Evolutionary conservation across 1,140 invertebrate species (phyloP).

Genomic region (Trichonephila inaurata): DNA sequence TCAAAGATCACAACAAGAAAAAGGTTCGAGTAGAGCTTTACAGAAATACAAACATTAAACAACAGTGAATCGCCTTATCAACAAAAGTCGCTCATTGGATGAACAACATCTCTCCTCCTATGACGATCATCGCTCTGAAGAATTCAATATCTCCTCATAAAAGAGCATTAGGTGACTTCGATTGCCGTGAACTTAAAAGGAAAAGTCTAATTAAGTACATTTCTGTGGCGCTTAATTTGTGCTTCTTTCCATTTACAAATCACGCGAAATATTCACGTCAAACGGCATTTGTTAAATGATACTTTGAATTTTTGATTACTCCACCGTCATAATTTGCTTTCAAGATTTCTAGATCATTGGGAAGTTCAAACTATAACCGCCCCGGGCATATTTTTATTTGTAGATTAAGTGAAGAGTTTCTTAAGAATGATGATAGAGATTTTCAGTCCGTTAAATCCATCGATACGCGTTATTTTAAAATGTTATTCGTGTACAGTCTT

Average conservation of each 20-base stretch:
- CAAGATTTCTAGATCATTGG: background rate
- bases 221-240: background rate
- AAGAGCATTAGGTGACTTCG: background rate
- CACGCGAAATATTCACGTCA: background rate
- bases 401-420: background rate
- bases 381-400: background rate
- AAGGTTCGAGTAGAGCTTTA: background rate
- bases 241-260: background rate
- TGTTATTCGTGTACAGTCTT: background rate
- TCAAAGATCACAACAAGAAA: background rate
- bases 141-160: background rate
- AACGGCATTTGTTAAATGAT: conserved; percentile 7
- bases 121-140: background rate
- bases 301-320: conserved; percentile 13
- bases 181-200: background rate
- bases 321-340: background rate
- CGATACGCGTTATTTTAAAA: background rate
- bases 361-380: background rate
- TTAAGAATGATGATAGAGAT: background rate
- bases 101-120: background rate
- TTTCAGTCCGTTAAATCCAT: background rate
- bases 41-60: background rate
- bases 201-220: background rate
- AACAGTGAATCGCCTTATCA: background rate
- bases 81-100: background rate